Evolutionary conservation across 2,113 vertebrate genomes (phyloP).

Genomic region (Tichodroma muraria): DNA sequence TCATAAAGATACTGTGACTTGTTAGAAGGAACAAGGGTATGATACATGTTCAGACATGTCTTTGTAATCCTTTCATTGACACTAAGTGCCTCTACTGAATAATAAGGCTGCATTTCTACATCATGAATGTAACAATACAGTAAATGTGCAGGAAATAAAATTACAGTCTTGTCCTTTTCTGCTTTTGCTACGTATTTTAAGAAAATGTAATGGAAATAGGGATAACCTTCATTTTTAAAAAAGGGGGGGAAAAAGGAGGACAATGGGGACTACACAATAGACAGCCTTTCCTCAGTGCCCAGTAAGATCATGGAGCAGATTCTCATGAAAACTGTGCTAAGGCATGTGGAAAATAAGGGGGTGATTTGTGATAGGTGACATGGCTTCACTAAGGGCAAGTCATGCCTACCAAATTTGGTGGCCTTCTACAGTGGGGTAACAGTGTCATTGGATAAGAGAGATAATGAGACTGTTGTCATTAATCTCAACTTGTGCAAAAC

Average conservation of each 20-base stretch:
- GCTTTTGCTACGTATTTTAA: background rate
- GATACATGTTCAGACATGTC: background rate
- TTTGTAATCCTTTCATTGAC: background rate
- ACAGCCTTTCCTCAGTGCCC: background rate
- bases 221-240: background rate
- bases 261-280: background rate
- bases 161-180: background rate
- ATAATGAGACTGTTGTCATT: background rate
- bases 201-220: background rate
- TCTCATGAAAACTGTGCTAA: background rate
- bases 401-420: background rate
- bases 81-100: background rate
- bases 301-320: background rate
- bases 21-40: background rate
- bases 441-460: background rate
- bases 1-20: background rate
- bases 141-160: background rate
- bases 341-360: background rate
- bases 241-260: background rate
- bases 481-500: background rate
- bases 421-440: background rate
- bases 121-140: background rate
- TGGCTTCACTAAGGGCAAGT: background rate
- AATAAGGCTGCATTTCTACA: background rate
- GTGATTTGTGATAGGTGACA: background rate